Base-by-base conservation (phyloP, 2,888 invertebrate species). In the Eledone cirrhosa region DNA sequence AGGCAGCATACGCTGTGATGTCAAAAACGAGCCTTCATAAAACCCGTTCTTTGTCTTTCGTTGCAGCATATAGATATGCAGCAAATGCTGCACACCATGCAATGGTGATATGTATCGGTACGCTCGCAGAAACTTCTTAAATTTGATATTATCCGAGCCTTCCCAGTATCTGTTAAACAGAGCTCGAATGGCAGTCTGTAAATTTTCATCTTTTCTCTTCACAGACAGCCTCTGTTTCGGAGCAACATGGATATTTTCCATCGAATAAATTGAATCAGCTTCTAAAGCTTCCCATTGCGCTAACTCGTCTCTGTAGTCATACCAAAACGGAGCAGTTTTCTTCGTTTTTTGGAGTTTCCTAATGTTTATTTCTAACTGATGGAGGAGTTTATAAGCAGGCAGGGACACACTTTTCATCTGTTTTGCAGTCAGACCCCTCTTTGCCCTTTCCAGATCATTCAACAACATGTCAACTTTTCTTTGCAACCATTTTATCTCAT, bases 401-500 rank as follows among this genome's bases (percentile, higher is more conserved):
- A n/a, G n/a, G n/a, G n/a, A n/a, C n/a, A n/a, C 96, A n/a, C 98
- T 95, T 92, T 97, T 96, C 84, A 95, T n/a, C n/a, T n/a, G n/a
- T n/a, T n/a, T n/a, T 31, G n/a, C n/a, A 8, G 31, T 72, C 13
- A 72, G 29, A 41, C 72, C 31, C 0, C 72, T 31, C 2, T 72
- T 72, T 22, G 41, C 41, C 16, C 29, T 1, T n/a, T 19, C 41
- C 13, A 72, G n/a, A 14, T 72, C 33, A 22, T 41, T 33, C 7
- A n/a, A 31, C n/a, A 72, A 22, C 22, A 24, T 41, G 11, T 72
- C 41, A 16, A 31, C 41, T 19, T 41, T 31, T 41, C 22, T 11
- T 41, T 72, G 14, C 94, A 86, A 27, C 41, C 80, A 75, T 41
- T 74, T 74, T 22, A 80, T 72, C 27, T 53, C 53, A 85, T 87